Conservation (phyloP, 2,888 invertebrate genomes). For the Empis livida region DNA sequence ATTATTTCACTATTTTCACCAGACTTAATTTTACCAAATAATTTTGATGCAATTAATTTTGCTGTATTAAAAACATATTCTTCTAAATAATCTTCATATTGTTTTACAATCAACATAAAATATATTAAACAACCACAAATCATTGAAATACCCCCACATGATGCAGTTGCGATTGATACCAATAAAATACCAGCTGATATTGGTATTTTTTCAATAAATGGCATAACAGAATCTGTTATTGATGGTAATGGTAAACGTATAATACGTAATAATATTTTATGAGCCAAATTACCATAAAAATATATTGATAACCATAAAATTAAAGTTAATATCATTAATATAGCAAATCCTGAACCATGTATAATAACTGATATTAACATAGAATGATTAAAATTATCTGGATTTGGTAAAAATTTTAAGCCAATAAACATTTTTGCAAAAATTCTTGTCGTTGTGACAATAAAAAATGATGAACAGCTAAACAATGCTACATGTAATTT, state of each 20-base stretch:
- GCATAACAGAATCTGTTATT: constrained; percentile 34
- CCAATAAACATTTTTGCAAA: constrained; percentile 16
- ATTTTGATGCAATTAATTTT: constrained; percentile 23
- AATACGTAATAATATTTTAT: constrained; percentile 53
- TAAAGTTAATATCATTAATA: constrained; percentile 43
- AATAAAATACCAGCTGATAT: constrained; percentile 50
- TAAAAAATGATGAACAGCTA: constrained; percentile 39
- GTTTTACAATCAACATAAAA: constrained; percentile 45
- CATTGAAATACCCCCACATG: constrained; percentile 64
- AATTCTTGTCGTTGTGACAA: constrained; percentile 23
- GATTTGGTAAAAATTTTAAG: constrained; percentile 13
- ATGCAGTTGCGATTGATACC: constrained; percentile 47
- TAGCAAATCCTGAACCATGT: constrained; percentile 49
- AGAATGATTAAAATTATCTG: constrained; percentile 17
- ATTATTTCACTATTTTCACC: neutral
- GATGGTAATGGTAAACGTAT: constrained; percentile 6
- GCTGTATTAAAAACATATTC: constrained; percentile 38
- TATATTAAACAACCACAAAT: constrained; percentile 43
- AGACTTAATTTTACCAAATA: constrained; percentile 16
- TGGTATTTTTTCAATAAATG: constrained; percentile 55
- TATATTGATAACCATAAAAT: constrained; percentile 44
- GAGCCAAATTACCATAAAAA: constrained; percentile 55
- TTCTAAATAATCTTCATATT: constrained; percentile 55
- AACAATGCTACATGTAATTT: constrained; percentile 45
- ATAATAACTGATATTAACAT: constrained; percentile 45